Conservation (phyloP, 2,113 vertebrate species). For the Conger conger region DNA sequence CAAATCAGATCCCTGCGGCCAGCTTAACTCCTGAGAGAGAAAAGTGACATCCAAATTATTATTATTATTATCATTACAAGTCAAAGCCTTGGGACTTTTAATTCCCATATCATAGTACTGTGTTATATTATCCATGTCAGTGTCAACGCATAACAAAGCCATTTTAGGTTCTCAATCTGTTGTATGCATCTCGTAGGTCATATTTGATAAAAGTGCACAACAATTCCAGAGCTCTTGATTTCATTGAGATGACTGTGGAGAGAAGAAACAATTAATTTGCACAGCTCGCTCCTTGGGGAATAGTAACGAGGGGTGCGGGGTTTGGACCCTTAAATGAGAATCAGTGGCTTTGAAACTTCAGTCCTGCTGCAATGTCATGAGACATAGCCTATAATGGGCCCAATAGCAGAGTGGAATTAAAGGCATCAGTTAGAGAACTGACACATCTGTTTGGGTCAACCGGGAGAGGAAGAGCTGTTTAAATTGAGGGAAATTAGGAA, state of each 20-base stretch:
- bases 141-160: not conserved
- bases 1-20: conserved; percentile 94
- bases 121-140: not conserved
- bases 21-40: conserved; percentile 86
- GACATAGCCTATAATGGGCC: conserved; percentile 33
- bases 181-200: not conserved
- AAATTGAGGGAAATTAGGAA: conserved; percentile 27
- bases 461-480: conserved; percentile 34
- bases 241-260: conserved; percentile 32
- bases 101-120: not conserved
- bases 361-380: conserved; percentile 35
- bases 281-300: conserved; percentile 40
- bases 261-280: conserved; percentile 52
- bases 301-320: conserved; percentile 52
- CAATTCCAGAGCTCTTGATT: too few relatives aligned
- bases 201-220: too few relatives aligned
- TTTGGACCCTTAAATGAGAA: conserved; percentile 48
- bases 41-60: too few relatives aligned
- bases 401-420: conserved; percentile 22
- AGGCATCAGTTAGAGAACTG: not conserved
- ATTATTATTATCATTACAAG: too few relatives aligned
- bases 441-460: conserved; percentile 45
- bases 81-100: not conserved
- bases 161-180: not conserved
- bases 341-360: conserved; percentile 40